Evolutionary conservation across 1,140 invertebrate species (phyloP).

Genomic region (Portunus trituberculatus): DNA sequence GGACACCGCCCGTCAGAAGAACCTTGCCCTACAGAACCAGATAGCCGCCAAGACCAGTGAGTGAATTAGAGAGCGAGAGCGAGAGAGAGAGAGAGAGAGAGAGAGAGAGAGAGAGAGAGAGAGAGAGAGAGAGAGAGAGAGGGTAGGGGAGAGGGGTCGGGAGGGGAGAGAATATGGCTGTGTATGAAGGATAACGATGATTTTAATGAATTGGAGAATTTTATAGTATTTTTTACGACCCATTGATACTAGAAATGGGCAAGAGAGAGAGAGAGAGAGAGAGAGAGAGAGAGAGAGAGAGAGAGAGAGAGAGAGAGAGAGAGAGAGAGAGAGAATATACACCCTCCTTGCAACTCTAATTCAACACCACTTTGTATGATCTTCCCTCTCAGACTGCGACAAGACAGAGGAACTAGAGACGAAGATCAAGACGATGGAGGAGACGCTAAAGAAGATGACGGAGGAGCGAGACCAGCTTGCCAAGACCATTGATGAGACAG

Average conservation of each 20-base stretch:
- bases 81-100: constrained; percentile 53
- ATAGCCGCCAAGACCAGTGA: constrained; percentile 62
- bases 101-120: not conserved
- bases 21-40: constrained; percentile 80
- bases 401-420: constrained; percentile 65
- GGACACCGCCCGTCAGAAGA: constrained; percentile 81
- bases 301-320: not conserved
- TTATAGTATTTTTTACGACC: too few relatives aligned
- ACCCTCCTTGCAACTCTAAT: too few relatives aligned
- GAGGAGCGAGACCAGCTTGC: constrained; percentile 64
- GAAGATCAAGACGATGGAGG: constrained; percentile 60
- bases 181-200: too few relatives aligned
- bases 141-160: not conserved
- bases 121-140: not conserved
- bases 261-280: too few relatives aligned
- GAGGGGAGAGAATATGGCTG: not conserved
- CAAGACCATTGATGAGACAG: constrained; percentile 73
- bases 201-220: too few relatives aligned
- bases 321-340: not conserved
- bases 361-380: not conserved
- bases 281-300: too few relatives aligned
- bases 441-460: constrained; percentile 54
- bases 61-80: not conserved
- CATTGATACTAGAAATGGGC: too few relatives aligned
- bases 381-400: constrained; percentile 56